A percentile compares a stretch with the other conserved stretches of the same genome.
These are phyloP conservation scores for Griposia aprilina DNA, from an alignment of 2,888 invertebrate genomes.

Conservation along the genomic window DNA sequence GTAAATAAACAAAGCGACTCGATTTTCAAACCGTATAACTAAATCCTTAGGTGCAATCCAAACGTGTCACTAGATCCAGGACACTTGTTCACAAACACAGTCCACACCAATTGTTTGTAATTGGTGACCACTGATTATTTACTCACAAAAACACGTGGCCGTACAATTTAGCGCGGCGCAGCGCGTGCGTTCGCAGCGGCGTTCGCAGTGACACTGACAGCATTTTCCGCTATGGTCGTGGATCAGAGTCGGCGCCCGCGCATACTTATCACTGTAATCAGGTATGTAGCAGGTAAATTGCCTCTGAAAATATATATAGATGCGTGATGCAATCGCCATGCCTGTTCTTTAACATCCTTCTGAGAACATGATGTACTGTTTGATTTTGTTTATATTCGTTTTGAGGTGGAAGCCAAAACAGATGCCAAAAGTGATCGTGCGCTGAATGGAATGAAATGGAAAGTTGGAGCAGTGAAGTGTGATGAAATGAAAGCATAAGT, in stretches of 20 bases:
- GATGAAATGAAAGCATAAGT: conserved; percentile 23
- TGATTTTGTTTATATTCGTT: conserved; percentile 65
- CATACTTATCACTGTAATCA: conserved; percentile 77
- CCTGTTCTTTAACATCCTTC: conserved; percentile 73
- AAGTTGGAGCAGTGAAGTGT: conserved; percentile 47
- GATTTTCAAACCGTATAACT: conserved; percentile 74
- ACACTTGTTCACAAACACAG: conserved; percentile 73
- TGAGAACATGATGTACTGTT: conserved; percentile 68
- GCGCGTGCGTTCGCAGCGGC: conserved; percentile 77
- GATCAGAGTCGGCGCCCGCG: conserved; percentile 77
- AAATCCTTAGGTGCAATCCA: conserved; percentile 81
- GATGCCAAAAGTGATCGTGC: conserved; percentile 49
- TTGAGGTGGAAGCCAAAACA: conserved; percentile 63
- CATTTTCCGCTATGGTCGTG: conserved; percentile 56
- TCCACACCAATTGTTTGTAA: conserved; percentile 74
- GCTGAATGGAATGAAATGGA: conserved; percentile 64
- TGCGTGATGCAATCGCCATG: conserved; percentile 77
- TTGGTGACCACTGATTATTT: conserved; percentile 78
- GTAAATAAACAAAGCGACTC: conserved; percentile 79
- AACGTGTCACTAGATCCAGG: conserved; percentile 71
- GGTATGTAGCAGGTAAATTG: conserved; percentile 82
- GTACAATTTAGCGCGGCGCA: conserved; percentile 60
- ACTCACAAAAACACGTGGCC: conserved; percentile 85
- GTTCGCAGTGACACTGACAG: conserved; percentile 80
- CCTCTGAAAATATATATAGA: conserved; percentile 79